Evolutionary conservation across 2,797 vertebrate species (phyloP).

Genomic region (Gymnothorax javanicus): DNA sequence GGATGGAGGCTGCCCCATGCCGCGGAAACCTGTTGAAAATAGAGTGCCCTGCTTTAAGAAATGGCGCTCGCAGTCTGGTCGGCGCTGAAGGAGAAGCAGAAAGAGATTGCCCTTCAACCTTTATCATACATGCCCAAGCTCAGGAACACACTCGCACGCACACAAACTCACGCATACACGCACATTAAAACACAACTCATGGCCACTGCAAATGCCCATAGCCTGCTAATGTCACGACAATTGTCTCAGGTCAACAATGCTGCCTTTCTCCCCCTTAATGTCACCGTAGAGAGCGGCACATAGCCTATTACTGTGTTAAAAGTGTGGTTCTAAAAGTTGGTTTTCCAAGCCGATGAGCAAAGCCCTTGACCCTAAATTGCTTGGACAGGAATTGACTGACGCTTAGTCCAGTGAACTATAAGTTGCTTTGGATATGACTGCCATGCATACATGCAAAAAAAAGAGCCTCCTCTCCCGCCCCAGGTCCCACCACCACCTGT

Average conservation of each 20-base stretch:
- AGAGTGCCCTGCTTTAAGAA: slow-evolving; percentile 55
- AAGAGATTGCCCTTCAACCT: slow-evolving; percentile 52
- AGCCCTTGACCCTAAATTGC: too few relatives aligned
- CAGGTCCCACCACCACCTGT: neutral
- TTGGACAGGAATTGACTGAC: too few relatives aligned
- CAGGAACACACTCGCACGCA: neutral
- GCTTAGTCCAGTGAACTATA: too few relatives aligned
- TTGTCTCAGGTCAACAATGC: neutral
- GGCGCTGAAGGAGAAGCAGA: slow-evolving; percentile 42
- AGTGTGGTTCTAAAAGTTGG: too few relatives aligned
- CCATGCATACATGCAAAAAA: too few relatives aligned
- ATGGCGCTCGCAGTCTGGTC: slow-evolving; percentile 45
- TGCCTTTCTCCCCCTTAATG: neutral
- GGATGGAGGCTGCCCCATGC: slow-evolving; percentile 53
- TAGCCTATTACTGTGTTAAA: too few relatives aligned
- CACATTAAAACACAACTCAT: neutral
- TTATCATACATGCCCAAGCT: slow-evolving; percentile 31
- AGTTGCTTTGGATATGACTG: too few relatives aligned
- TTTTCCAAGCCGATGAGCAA: too few relatives aligned
- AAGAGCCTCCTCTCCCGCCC: too few relatives aligned
- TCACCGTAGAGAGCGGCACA: neutral
- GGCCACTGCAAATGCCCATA: too few relatives aligned
- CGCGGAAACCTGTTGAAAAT: slow-evolving; percentile 36
- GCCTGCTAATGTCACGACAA: neutral
- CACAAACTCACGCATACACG: neutral